Evolutionary conservation across 2,113 vertebrate genomes (phyloP).

Genomic region (Melospiza georgiana): DNA sequence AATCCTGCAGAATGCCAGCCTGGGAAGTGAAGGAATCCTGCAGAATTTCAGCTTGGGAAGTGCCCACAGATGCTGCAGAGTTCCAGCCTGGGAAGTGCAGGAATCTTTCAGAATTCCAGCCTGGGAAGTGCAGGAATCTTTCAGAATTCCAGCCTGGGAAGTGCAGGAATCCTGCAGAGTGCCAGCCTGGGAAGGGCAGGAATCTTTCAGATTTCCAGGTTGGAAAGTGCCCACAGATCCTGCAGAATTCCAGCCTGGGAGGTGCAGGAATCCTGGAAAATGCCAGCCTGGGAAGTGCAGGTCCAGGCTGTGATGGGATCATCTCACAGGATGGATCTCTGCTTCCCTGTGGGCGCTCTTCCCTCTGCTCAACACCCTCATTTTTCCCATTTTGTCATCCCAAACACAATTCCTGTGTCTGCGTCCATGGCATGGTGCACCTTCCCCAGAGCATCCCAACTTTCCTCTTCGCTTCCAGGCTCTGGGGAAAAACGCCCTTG

Average conservation of each 20-base stretch:
- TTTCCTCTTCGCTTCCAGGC: background rate
- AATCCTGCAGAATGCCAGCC: too few relatives aligned
- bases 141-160: too few relatives aligned
- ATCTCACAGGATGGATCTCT: background rate
- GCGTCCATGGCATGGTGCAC: accelerated
- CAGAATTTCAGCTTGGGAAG: background rate
- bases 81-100: too few relatives aligned
- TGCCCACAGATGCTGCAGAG: background rate
- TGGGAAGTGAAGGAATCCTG: background rate
- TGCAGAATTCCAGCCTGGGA: too few relatives aligned
- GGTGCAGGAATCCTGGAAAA: too few relatives aligned
- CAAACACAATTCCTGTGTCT: accelerated
- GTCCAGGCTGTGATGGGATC: background rate
- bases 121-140: too few relatives aligned
- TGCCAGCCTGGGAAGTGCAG: background rate
- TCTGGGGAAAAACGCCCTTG: accelerated
- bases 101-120: too few relatives aligned
- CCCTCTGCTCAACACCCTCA: background rate
- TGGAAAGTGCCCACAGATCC: too few relatives aligned
- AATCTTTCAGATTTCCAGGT: too few relatives aligned
- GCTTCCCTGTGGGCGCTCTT: background rate
- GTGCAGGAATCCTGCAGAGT: too few relatives aligned
- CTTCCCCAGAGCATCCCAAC: background rate
- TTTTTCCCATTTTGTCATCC: accelerated
- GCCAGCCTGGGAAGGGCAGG: too few relatives aligned